phyloP scores from a whole-genome alignment of 2,797 vertebrate genomes.

The Craterocephalus amniculus region DNA sequence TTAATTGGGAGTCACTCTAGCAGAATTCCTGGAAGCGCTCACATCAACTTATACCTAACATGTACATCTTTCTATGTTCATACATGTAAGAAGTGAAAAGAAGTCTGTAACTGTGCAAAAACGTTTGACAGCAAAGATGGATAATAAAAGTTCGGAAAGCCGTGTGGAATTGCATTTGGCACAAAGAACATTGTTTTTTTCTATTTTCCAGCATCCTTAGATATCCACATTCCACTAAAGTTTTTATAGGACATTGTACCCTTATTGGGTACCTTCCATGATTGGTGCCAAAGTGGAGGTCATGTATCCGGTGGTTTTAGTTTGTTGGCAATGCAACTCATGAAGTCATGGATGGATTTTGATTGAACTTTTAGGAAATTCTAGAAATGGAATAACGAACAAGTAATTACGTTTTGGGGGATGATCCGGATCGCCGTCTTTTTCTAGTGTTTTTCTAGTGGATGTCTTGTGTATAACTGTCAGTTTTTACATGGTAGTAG shows the following conservation, averaged over 20 bases:
- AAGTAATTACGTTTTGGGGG: too few species aligned
- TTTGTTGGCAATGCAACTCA: too few species aligned
- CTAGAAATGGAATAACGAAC: too few species aligned
- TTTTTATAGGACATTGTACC: neutral
- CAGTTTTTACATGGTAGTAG: neutral
- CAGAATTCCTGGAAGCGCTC: conserved; percentile 50
- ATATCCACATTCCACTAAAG: neutral
- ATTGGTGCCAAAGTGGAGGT: too few species aligned
- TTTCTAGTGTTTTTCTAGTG: too few species aligned
- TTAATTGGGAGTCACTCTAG: conserved; percentile 72
- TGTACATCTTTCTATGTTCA: conserved; percentile 38
- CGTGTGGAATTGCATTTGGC: conserved; percentile 2
- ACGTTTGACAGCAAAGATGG: conserved; percentile 4
- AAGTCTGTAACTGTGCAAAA: conserved; percentile 16
- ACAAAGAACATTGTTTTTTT: neutral
- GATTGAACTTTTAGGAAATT: too few species aligned
- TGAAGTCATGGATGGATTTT: too few species aligned
- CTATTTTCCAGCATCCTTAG: neutral
- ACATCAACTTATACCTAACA: conserved; percentile 56
- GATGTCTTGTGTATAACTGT: neutral
- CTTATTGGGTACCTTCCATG: too few species aligned
- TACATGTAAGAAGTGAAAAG: conserved; percentile 18
- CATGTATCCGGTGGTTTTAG: too few species aligned
- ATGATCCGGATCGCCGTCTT: too few species aligned
- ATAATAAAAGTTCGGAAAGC: neutral